Percentiles rank a stretch among this genome's conserved stretches.
These are phyloP conservation scores for Branchinecta lindahli DNA, from an alignment of 1,140 invertebrate species.

Conservation along the genomic window DNA sequence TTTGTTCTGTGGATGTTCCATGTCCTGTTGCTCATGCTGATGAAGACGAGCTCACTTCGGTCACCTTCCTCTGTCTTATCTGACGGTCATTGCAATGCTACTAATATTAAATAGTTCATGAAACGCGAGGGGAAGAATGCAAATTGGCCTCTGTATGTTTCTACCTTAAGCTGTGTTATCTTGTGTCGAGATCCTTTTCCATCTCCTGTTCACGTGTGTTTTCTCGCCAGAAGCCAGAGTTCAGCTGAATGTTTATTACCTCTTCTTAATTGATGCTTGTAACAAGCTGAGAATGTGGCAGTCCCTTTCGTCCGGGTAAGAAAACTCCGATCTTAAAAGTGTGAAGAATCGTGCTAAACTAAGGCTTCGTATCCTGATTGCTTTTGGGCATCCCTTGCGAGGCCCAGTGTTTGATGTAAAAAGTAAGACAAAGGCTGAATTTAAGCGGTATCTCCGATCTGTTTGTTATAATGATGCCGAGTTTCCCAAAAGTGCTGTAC, in stretches of 20 bases:
- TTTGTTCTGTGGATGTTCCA: not conserved
- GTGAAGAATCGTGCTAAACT: conserved; percentile 5
- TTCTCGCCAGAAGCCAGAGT: conserved; percentile 4
- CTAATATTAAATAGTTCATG: not conserved
- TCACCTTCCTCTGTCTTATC: not conserved
- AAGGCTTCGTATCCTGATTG: not conserved
- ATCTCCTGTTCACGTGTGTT: conserved; percentile 1
- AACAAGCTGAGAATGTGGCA: conserved; percentile 1
- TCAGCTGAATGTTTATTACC: conserved; percentile 1
- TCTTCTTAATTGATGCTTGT: conserved; percentile 1
- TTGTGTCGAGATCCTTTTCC: conserved; percentile 4
- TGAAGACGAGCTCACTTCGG: not conserved
- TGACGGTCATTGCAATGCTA: not conserved
- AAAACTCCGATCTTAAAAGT: not conserved
- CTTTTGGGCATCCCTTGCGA: not conserved
- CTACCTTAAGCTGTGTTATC: conserved; percentile 1
- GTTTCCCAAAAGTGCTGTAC: conserved; percentile 4
- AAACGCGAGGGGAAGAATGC: not conserved
- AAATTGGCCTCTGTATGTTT: conserved; percentile 5
- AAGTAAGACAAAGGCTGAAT: conserved; percentile 1
- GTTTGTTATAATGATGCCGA: conserved; percentile 5
- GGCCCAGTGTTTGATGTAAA: conserved; percentile 1
- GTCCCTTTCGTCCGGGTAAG: conserved; percentile 2
- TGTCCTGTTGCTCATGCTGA: not conserved
- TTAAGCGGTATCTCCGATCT: not conserved